These are phyloP conservation scores for Hemichromis elongatus DNA, from an alignment of 2,113 vertebrate species.

Conservation along the genomic window DNA sequence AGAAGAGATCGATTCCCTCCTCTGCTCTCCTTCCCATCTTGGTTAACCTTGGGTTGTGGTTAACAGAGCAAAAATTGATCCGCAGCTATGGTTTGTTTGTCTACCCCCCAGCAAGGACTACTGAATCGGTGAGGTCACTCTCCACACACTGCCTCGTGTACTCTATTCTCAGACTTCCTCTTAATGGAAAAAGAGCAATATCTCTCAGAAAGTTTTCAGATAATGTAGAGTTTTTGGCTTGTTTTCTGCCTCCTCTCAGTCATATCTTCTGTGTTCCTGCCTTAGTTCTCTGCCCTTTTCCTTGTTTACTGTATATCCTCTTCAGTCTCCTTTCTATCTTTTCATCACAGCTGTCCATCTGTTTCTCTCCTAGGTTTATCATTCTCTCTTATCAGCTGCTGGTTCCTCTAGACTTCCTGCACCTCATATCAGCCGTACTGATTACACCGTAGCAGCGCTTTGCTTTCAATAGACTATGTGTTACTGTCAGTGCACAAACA, in stretches of 20 bases:
- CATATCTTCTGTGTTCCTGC: not conserved
- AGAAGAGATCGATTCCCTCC: constrained; percentile 29
- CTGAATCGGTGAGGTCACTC: constrained; percentile 24
- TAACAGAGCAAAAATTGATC: constrained; percentile 52
- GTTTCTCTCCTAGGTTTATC: constrained; percentile 57
- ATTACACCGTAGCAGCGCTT: constrained; percentile 38
- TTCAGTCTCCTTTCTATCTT: constrained; percentile 43
- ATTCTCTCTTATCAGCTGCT: constrained; percentile 51
- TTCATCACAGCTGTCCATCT: constrained; percentile 51
- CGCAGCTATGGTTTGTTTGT: constrained; percentile 38
- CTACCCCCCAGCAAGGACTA: constrained; percentile 2
- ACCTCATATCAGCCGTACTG: constrained; percentile 45
- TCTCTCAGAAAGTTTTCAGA: not conserved
- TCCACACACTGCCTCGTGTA: not conserved
- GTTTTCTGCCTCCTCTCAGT: not conserved
- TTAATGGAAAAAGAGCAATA: not conserved
- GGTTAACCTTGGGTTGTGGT: constrained; percentile 41
- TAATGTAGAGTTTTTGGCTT: not conserved
- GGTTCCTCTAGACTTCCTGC: constrained; percentile 54
- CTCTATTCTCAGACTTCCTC: not conserved
- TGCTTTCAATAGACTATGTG: constrained; percentile 19
- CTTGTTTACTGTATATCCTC: constrained; percentile 28
- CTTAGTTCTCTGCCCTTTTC: constrained; percentile 1
- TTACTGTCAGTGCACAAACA: constrained; percentile 20
- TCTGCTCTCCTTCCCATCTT: not conserved